A percentile compares a stretch with the other conserved stretches of the same genome.
These are phyloP conservation scores for Volucella bombylans DNA, from an alignment of 2,888 invertebrate genomes.

Conservation along the genomic window DNA sequence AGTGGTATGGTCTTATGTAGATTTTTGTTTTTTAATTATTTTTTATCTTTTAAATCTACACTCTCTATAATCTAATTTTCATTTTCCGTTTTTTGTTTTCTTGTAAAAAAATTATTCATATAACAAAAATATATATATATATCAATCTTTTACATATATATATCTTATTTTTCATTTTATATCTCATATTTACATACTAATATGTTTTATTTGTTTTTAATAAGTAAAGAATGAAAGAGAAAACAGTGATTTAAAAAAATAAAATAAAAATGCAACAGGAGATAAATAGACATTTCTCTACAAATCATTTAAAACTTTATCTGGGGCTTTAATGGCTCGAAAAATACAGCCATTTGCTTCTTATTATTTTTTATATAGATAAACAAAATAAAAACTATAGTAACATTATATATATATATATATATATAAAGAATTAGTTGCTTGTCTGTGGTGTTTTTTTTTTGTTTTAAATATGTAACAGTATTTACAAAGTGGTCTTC, in stretches of 20 bases:
- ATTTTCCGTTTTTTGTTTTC: not conserved
- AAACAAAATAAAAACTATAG: slow-evolving; percentile 39
- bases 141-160: slow-evolving; percentile 31
- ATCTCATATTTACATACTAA: slow-evolving; percentile 59
- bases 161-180: slow-evolving; percentile 11
- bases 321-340: slow-evolving; percentile 22
- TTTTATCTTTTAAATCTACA: not conserved
- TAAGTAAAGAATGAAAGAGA: slow-evolving; percentile 31
- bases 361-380: slow-evolving; percentile 13
- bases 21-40: slow-evolving; percentile 28
- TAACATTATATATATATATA: slow-evolving; percentile 27
- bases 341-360: slow-evolving; percentile 42
- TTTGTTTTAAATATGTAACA: slow-evolving; percentile 27
- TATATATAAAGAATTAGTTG: slow-evolving; percentile 22
- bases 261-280: slow-evolving; percentile 55
- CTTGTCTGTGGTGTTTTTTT: slow-evolving; percentile 23
- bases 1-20: slow-evolving; percentile 49
- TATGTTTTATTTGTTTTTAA: slow-evolving; percentile 14
- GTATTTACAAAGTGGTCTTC: slow-evolving; percentile 50
- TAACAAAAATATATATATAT: slow-evolving; percentile 54
- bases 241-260: not conserved
- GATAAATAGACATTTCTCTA: slow-evolving; percentile 47
- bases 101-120: slow-evolving; percentile 56
- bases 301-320: slow-evolving; percentile 60
- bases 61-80: slow-evolving; percentile 4